These are phyloP conservation scores for Neopipo cinnamomea DNA, from an alignment of 2,113 vertebrate species.

Conservation along the genomic window DNA sequence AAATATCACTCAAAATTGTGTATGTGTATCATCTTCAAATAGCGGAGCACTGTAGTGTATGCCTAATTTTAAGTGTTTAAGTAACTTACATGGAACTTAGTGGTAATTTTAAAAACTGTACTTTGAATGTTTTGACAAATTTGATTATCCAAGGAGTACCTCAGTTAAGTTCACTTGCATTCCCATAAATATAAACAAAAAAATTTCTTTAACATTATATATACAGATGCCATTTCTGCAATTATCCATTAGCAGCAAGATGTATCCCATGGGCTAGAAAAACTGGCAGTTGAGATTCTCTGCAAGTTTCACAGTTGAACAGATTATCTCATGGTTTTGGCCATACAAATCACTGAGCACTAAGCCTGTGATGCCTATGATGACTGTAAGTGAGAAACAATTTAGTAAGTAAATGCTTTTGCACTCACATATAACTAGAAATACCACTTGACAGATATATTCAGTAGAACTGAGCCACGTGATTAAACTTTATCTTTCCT, in stretches of 20 bases:
- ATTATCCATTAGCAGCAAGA: background rate
- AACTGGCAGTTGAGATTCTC: background rate
- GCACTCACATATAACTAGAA: background rate
- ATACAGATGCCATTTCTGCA: background rate
- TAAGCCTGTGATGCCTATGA: background rate
- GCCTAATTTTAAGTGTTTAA: background rate
- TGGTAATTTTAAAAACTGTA: background rate
- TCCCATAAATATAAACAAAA: background rate
- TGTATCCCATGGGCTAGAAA: background rate
- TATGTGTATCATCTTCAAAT: background rate
- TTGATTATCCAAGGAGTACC: background rate
- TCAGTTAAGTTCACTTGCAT: background rate
- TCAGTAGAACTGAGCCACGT: background rate
- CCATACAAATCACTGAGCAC: background rate
- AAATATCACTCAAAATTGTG: background rate
- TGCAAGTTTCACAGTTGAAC: background rate
- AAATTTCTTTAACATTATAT: background rate
- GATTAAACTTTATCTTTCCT: background rate
- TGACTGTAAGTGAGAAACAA: background rate
- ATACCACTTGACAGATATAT: background rate
- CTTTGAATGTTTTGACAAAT: background rate
- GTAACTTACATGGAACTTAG: background rate
- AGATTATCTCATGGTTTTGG: background rate
- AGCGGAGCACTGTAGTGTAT: background rate
- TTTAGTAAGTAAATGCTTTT: background rate